Percentiles rank a stretch among this genome's conserved stretches.
Conservation (phyloP, 53 echinoderm and acorn worm species). For the Patiria pectinifera region DNA sequence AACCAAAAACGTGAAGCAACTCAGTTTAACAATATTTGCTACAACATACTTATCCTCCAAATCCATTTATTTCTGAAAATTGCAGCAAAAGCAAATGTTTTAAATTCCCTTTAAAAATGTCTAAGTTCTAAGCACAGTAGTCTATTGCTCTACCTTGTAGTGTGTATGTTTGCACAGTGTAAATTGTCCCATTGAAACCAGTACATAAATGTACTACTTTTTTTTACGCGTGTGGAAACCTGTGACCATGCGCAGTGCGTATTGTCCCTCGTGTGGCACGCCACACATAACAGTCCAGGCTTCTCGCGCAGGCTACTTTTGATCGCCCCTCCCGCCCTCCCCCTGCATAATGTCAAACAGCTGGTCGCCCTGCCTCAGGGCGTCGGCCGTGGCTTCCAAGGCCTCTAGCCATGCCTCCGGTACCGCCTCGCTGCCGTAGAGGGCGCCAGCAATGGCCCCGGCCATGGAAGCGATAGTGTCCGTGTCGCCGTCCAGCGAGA, state of each 20-base stretch:
- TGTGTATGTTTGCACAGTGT: no score
- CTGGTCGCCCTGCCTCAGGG: slow-evolving; percentile 74
- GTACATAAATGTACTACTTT: no score
- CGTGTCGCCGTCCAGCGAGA: slow-evolving; percentile 92
- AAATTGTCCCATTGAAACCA: no score
- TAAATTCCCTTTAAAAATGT: no score
- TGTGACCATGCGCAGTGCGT: background rate
- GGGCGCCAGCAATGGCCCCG: slow-evolving; percentile 96
- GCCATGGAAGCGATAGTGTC: slow-evolving; percentile 99
- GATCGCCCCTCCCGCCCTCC: background rate
- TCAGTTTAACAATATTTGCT: no score
- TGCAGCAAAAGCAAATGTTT: no score
- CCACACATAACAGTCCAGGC: background rate
- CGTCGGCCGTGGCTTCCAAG: slow-evolving; percentile 81
- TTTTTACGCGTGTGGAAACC: no score
- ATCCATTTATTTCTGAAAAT: no score
- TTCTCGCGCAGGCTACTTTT: background rate
- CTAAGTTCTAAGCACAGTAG: no score
- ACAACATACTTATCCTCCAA: no score
- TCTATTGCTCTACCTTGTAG: no score
- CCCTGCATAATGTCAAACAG: slow-evolving; percentile 69
- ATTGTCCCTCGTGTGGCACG: background rate
- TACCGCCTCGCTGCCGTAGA: slow-evolving; percentile 78
- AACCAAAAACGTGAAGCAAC: no score
- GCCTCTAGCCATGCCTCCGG: slow-evolving; percentile 76